phyloP scores from a whole-genome alignment of 1,140 invertebrate genomes.

The Polypedilum pembai region DNA sequence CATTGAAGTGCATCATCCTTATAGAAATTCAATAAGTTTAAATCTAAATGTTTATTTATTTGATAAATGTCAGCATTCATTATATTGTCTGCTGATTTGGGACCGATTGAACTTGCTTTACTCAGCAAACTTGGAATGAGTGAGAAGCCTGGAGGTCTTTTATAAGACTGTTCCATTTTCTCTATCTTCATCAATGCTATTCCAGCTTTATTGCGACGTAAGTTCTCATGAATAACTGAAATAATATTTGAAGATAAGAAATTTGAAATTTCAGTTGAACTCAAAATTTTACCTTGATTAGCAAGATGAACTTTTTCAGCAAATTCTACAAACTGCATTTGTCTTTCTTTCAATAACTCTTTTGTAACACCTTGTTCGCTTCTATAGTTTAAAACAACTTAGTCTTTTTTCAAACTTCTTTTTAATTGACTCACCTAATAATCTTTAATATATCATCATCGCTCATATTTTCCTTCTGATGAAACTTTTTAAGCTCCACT shows the following conservation, averaged over 20 bases:
- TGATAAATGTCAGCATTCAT: neutral
- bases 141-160: slow-evolving; percentile 53
- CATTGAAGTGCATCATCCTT: neutral
- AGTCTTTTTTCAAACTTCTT: neutral
- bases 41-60: neutral
- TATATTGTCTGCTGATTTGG: too few species aligned
- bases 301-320: slow-evolving; percentile 29
- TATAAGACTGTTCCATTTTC: slow-evolving; percentile 49
- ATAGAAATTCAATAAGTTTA: neutral
- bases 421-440: slow-evolving; percentile 42
- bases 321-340: slow-evolving; percentile 29
- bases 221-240: slow-evolving; percentile 55
- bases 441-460: slow-evolving; percentile 44
- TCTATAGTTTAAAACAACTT: neutral
- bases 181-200: slow-evolving; percentile 50
- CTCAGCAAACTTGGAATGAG: slow-evolving; percentile 49
- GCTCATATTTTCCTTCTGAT: slow-evolving; percentile 37
- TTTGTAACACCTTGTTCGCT: neutral
- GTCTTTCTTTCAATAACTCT: slow-evolving; percentile 29
- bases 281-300: slow-evolving; percentile 29
- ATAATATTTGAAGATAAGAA: neutral
- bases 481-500: slow-evolving; percentile 35
- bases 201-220: slow-evolving; percentile 55
- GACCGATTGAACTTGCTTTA: neutral
- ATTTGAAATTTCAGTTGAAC: slow-evolving; percentile 30